Base-by-base conservation (phyloP, 2,113 vertebrate genomes). In the Pelecanus crispus region DNA sequence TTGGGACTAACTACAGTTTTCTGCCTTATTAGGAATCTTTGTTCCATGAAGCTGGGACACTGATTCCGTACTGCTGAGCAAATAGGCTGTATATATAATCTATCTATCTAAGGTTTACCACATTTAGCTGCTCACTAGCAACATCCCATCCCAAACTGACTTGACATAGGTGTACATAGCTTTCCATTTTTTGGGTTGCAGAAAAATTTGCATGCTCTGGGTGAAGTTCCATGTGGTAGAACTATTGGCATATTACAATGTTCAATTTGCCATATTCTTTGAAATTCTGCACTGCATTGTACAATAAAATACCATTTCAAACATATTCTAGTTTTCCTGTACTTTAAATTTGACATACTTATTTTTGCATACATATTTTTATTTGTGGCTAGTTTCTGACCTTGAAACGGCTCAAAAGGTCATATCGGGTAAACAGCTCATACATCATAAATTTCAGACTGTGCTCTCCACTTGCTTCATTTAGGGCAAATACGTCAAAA, bases 401-500 rank as follows among this genome's bases (percentile, higher is more conserved):
- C 99, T 99, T 99, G 98, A 99, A 99, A 97, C 99, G 99, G 98
- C 97, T 99, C 98, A 99, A 98, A 97, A 99, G 99, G 97, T 99
- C 99, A 17, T 99, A 99, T 98, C 99, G 99, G 91, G 99, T 99
- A 97, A 99, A 98, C 55, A 99, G 98, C 96, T 99, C 99, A 83
- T 99, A 99, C 95, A 99, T 99, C 97, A 99, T 99, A 97, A 99
- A 99, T 98, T 99, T 99, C 97, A 99, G 98, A 75, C 99, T 99
- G 81, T 99, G 99, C 55, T 99, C 99, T 94, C 98, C 98, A 31
- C 99, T 99, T 66, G 98, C 99, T 96, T 99, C 98, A 77, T 99
- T 99, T 86, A 99, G 98, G 82, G 98, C 96, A 97, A 99, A 99
- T 40, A 99, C 99, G 25, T 99, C 99, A 93, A 99, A 99, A 34